phyloP scores from a whole-genome alignment of 2,888 invertebrate genomes.

The Amblyjoppa proteus region DNA sequence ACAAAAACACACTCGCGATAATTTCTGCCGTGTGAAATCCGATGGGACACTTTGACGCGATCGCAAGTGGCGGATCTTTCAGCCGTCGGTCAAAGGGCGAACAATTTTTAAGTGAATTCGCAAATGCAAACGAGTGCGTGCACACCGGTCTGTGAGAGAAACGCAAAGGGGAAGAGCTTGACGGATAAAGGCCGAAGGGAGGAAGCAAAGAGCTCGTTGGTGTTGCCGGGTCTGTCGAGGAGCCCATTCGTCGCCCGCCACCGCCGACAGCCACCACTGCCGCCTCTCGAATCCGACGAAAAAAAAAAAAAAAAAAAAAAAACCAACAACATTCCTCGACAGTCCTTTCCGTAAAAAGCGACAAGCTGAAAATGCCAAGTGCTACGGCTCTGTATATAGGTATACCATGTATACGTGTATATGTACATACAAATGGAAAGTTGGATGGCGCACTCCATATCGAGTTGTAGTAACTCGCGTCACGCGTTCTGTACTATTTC shows the following conservation, averaged over 20 bases:
- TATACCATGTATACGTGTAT: no score
- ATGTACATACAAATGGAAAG: slow-evolving; percentile 23
- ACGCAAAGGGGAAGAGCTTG: not conserved
- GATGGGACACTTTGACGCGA: not conserved
- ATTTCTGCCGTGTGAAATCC: not conserved
- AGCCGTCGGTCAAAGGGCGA: not conserved
- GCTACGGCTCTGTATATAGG: not conserved
- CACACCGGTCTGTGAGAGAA: not conserved
- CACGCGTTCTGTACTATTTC: slow-evolving; percentile 50
- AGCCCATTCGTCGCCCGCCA: slow-evolving; percentile 26
- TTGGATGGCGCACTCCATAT: slow-evolving; percentile 50
- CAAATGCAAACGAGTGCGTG: slow-evolving; percentile 13
- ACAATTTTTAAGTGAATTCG: slow-evolving; percentile 7
- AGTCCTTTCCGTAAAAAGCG: not conserved
- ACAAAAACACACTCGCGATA: not conserved
- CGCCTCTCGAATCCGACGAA: slow-evolving; percentile 8
- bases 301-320: slow-evolving; percentile 24
- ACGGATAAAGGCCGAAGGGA: slow-evolving; percentile 1
- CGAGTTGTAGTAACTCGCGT: slow-evolving; percentile 52
- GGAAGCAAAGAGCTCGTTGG: not conserved
- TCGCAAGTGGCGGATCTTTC: not conserved
- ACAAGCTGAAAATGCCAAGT: slow-evolving; percentile 14
- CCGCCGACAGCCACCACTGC: slow-evolving; percentile 5
- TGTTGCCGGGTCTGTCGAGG: slow-evolving; percentile 1
- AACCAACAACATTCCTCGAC: not conserved